Evolutionary conservation across 1,140 invertebrate genomes (phyloP).

Genomic region (Ooceraea biroi): DNA sequence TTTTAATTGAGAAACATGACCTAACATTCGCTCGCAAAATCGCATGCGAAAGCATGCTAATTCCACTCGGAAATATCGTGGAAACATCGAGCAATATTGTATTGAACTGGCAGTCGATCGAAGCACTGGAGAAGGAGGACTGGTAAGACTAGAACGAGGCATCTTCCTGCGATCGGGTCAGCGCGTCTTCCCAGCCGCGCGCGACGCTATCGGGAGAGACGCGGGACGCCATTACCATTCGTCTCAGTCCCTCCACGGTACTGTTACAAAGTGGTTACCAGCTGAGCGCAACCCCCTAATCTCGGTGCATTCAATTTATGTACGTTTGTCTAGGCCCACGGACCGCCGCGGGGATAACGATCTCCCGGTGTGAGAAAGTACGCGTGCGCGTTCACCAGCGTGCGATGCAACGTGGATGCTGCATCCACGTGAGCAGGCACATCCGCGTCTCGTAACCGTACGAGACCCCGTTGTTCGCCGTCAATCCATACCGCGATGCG

Average conservation of each 20-base stretch:
- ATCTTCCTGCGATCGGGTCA: background rate
- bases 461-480: background rate
- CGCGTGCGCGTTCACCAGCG: background rate
- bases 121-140: conserved; percentile 9
- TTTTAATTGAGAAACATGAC: conserved; percentile 1
- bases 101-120: conserved; percentile 6
- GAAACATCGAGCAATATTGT: background rate
- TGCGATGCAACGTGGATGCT: background rate
- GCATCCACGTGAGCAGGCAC: conserved; percentile 7
- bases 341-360: conserved; percentile 71
- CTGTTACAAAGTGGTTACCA: conserved; percentile 71
- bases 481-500: conserved; percentile 2
- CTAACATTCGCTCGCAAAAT: background rate
- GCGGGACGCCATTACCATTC: conserved; percentile 66
- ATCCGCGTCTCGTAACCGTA: conserved; percentile 8
- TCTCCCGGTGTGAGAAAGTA: conserved; percentile 70
- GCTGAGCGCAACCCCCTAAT: conserved; percentile 62
- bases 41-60: background rate
- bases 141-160: background rate
- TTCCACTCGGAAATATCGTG: too few species aligned
- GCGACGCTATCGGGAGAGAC: conserved; percentile 30
- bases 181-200: conserved; percentile 32
- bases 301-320: conserved; percentile 72
- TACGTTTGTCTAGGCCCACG: conserved; percentile 70
- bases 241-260: conserved; percentile 64